phyloP scores from a whole-genome alignment of 2,888 invertebrate genomes.

The Penaeus monodon region DNA sequence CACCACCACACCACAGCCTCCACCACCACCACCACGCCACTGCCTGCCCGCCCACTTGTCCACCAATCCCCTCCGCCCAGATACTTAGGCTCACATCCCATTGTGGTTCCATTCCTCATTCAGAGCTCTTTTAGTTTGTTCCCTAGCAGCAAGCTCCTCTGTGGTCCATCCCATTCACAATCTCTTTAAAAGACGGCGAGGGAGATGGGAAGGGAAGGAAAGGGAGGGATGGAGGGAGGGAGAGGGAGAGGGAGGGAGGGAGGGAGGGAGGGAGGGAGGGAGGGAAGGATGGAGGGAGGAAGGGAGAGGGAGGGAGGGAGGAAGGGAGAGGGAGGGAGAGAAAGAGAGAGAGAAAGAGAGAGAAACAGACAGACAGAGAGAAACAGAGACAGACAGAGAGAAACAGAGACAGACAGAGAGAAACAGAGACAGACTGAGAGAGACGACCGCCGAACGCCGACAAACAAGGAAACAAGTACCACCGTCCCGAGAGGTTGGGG shows the following conservation, averaged over 20 bases:
- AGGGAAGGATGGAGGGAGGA: neutral
- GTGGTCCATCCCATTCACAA: neutral
- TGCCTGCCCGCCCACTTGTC: too few species aligned
- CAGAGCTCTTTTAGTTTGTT: too few species aligned
- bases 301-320: neutral
- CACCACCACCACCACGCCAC: neutral
- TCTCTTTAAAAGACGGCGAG: neutral
- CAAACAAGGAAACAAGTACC: neutral
- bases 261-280: neutral
- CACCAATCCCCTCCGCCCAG: too few species aligned
- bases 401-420: neutral
- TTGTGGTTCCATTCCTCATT: too few species aligned
- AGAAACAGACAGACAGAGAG: neutral
- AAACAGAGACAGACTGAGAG: neutral
- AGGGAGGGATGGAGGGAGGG: neutral
- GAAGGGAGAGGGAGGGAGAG: neutral
- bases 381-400: neutral
- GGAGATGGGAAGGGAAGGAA: neutral
- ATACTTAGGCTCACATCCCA: too few species aligned
- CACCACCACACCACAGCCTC: neutral
- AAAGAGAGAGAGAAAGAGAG: neutral
- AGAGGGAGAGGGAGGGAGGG: neutral
- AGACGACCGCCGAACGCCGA: neutral
- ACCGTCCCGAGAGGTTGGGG: conserved; percentile 17
- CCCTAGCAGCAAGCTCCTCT: too few species aligned